Conservation (phyloP, 2,797 vertebrate species). For the Hyperoplus lanceolatus region DNA sequence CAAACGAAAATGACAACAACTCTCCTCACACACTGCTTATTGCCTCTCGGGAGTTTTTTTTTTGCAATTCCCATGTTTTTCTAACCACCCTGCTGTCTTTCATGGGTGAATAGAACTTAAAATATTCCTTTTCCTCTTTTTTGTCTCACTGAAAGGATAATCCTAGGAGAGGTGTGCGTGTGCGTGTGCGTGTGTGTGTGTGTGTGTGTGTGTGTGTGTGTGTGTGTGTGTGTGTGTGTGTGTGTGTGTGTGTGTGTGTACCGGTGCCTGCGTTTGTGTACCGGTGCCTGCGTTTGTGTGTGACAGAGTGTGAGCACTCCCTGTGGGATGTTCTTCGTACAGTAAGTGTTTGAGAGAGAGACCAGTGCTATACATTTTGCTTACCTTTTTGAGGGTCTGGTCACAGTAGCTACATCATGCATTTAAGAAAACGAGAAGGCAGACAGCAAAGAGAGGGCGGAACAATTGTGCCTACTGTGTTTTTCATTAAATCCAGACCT, state of each 20-base stretch:
- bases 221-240: slow-evolving; percentile 15
- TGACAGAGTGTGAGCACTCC: slow-evolving; percentile 17
- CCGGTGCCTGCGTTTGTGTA: too few species aligned
- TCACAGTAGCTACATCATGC: slow-evolving; percentile 19
- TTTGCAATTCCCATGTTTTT: slow-evolving; percentile 30
- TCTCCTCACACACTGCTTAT: slow-evolving; percentile 14
- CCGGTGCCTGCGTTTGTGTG: background rate
- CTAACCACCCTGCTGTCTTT: slow-evolving; percentile 24
- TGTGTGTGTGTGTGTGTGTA: slow-evolving; percentile 24
- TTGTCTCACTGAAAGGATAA: slow-evolving; percentile 46
- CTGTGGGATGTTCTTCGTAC: slow-evolving; percentile 31
- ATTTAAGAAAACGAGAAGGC: background rate
- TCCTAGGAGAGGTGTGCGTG: slow-evolving; percentile 42
- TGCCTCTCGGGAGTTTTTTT: slow-evolving; percentile 46
- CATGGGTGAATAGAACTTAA: slow-evolving; percentile 34
- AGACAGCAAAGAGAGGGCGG: slow-evolving; percentile 1
- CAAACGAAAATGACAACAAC: slow-evolving; percentile 29
- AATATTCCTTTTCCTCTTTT: slow-evolving; percentile 32
- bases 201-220: slow-evolving; percentile 15
- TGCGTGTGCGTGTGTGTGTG: slow-evolving; percentile 14
- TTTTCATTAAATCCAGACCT: slow-evolving; percentile 6
- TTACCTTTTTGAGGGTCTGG: slow-evolving; percentile 6
- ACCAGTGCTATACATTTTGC: slow-evolving; percentile 15
- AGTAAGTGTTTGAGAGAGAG: slow-evolving; percentile 31
- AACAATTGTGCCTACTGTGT: background rate